These are phyloP conservation scores for Amphipyra berbera DNA, from an alignment of 2,888 invertebrate species.

Conservation along the genomic window DNA sequence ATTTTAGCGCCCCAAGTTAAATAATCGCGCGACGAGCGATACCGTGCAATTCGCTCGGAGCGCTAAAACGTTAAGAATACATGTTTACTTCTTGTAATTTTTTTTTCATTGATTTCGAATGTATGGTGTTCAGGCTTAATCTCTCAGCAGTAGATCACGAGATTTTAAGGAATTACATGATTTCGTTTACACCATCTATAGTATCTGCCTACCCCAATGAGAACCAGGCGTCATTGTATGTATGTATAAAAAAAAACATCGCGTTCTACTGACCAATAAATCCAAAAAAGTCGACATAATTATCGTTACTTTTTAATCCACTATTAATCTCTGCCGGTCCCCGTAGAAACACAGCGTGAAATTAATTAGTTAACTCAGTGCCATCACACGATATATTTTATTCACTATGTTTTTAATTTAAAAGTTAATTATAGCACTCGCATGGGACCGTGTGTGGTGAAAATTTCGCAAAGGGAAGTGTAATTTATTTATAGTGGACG, in stretches of 20 bases:
- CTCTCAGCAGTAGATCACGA: too few species aligned
- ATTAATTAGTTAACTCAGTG: conserved; percentile 50
- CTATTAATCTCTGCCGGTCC: conserved; percentile 47
- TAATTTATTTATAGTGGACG: conserved; percentile 36
- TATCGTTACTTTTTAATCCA: conserved; percentile 28
- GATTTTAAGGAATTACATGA: too few species aligned
- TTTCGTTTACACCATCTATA: neutral
- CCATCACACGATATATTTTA: conserved; percentile 47
- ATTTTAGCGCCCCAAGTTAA: too few species aligned
- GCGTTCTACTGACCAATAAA: neutral
- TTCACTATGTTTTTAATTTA: conserved; percentile 66
- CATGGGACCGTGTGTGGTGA: conserved; percentile 31
- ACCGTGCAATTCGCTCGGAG: too few species aligned
- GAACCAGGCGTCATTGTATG: too few species aligned
- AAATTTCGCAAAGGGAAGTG: conserved; percentile 28
- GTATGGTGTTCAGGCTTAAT: too few species aligned
- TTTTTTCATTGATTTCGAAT: too few species aligned
- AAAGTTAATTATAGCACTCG: conserved; percentile 58
- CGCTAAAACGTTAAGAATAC: too few species aligned
- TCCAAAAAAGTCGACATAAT: conserved; percentile 17
- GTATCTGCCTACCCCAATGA: too few species aligned
- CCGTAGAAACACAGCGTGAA: conserved; percentile 23
- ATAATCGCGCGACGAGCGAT: too few species aligned
- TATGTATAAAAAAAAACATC: too few species aligned
- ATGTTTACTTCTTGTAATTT: too few species aligned